These are phyloP conservation scores for Crenuchus spilurus DNA, from an alignment of 2,797 vertebrate genomes.

Conservation along the genomic window DNA sequence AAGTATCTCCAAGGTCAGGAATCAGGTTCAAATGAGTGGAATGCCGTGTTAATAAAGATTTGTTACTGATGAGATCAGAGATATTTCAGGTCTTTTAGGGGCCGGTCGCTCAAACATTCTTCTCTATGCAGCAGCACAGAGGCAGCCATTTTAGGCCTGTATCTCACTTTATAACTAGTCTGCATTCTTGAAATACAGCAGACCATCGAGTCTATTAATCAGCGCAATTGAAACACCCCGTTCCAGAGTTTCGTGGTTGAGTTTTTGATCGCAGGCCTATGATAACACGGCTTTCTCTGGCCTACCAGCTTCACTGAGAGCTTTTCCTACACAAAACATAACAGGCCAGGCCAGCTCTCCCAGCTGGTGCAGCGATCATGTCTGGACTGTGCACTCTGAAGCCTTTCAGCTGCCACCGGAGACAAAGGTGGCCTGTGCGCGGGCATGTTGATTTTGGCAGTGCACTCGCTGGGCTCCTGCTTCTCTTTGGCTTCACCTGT, in stretches of 20 bases:
- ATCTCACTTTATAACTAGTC: background rate
- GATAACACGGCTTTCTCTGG: constrained; percentile 16
- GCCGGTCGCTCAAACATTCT: background rate
- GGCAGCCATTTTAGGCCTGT: constrained; percentile 10
- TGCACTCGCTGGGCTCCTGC: background rate
- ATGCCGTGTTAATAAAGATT: background rate
- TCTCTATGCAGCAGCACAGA: background rate
- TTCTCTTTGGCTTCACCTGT: constrained; percentile 38
- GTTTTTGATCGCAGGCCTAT: constrained; percentile 31
- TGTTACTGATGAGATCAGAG: background rate
- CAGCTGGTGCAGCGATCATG: constrained; percentile 49
- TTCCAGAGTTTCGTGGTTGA: constrained; percentile 3
- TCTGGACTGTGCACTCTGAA: constrained; percentile 38
- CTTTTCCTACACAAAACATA: constrained; percentile 31
- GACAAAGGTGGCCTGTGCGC: constrained; percentile 45
- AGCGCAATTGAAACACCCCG: background rate
- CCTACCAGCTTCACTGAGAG: background rate
- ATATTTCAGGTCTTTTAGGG: background rate
- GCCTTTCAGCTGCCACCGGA: constrained; percentile 38
- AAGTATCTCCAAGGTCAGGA: background rate
- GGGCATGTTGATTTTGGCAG: constrained; percentile 47
- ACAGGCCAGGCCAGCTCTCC: constrained; percentile 23
- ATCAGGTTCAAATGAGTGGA: background rate
- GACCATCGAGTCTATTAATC: constrained; percentile 26
- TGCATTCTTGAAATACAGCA: constrained; percentile 32